Percentiles rank a stretch among this genome's conserved stretches.
These are phyloP conservation scores for Drosophila suzukii DNA, from an alignment of 1,140 invertebrate species.

Conservation along the genomic window DNA sequence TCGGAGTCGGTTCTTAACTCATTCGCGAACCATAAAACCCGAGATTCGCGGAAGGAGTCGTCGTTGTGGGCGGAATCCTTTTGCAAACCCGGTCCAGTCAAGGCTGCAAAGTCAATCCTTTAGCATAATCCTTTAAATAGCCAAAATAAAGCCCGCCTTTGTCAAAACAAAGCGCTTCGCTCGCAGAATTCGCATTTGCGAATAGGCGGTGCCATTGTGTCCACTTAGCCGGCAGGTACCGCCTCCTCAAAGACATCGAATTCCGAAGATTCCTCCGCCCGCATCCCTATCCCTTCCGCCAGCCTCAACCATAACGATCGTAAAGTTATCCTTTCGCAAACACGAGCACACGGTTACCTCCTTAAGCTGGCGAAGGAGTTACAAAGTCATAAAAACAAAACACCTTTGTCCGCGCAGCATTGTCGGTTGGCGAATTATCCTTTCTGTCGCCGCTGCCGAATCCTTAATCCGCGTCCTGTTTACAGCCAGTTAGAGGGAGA, in stretches of 20 bases:
- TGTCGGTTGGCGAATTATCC: constrained; percentile 80
- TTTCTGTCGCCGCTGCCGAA: constrained; percentile 69
- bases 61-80: constrained; percentile 63
- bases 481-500: constrained; percentile 26
- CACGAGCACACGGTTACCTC: constrained; percentile 49
- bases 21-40: constrained; percentile 61
- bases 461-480: constrained; percentile 63
- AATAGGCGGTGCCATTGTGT: constrained; percentile 77
- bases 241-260: constrained; percentile 34
- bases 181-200: constrained; percentile 68
- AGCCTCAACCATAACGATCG: constrained; percentile 64
- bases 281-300: constrained; percentile 18
- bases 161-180: constrained; percentile 72
- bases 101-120: constrained; percentile 83
- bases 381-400: constrained; percentile 84
- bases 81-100: constrained; percentile 55
- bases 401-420: constrained; percentile 72
- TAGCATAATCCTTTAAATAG: constrained; percentile 84
- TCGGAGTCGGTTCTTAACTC: constrained; percentile 57
- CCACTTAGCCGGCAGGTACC: constrained; percentile 71
- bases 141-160: constrained; percentile 83
- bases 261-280: neutral
- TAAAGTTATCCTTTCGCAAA: constrained; percentile 78
- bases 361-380: constrained; percentile 75
- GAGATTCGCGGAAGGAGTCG: constrained; percentile 61